Evolutionary conservation across 2,113 vertebrate species (phyloP).

Genomic region (Balaenoptera acutorostrata): DNA sequence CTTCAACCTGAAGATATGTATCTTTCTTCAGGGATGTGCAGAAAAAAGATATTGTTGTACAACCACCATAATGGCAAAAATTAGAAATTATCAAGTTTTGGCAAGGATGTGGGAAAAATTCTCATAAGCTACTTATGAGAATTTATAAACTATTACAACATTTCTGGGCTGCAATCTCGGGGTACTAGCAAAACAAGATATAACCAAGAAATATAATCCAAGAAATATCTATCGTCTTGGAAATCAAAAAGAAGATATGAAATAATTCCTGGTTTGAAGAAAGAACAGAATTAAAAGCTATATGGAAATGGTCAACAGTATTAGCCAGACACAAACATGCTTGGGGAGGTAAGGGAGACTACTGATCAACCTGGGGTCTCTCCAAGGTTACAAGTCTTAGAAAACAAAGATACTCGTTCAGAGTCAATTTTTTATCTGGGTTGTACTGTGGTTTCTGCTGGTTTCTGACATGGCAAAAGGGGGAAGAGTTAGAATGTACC

Average conservation of each 20-base stretch:
- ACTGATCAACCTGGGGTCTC: background rate
- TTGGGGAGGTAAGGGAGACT: background rate
- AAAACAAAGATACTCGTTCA: background rate
- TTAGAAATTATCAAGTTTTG: background rate
- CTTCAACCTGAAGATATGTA: slow-evolving; percentile 51
- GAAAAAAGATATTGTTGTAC: background rate
- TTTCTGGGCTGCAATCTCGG: background rate
- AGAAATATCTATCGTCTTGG: background rate
- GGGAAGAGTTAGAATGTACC: background rate
- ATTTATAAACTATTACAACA: background rate
- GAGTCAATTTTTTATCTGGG: background rate
- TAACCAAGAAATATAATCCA: too few species aligned
- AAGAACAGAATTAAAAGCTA: background rate
- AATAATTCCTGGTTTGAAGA: slow-evolving; percentile 31
- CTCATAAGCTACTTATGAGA: background rate
- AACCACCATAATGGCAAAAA: slow-evolving; percentile 24
- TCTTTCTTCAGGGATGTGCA: slow-evolving; percentile 36
- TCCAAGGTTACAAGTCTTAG: background rate
- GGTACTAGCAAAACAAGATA: background rate
- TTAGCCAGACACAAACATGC: background rate
- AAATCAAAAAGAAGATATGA: background rate
- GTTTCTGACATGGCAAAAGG: background rate
- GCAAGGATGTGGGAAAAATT: background rate
- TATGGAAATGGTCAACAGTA: background rate
- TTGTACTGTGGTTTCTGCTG: background rate